Base-by-base conservation (phyloP, 2,113 vertebrate species). In the Burhinus oedicnemus region DNA sequence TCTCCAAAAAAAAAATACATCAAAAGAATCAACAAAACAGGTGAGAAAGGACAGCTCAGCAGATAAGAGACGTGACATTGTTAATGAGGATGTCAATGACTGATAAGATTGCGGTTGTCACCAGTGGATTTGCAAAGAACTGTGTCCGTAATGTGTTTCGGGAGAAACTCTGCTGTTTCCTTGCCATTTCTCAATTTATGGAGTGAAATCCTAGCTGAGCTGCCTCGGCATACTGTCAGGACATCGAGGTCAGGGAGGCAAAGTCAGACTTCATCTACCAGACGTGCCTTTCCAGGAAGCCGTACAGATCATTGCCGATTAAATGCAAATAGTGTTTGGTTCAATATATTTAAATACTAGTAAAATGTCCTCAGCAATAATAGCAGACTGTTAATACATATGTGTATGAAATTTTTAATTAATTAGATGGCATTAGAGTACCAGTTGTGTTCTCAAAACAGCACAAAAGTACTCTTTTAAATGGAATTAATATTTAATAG, bases 351-450 rank as follows among this genome's bases (percentile, higher is more conserved):
- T 85, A 95, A 96, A 93, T 85, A 91, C 51, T 62, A 91, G 54
- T 19, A 14, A 95, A 91, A 94, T 70, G 74, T 95, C 84, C 91
- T 85, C 15, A 0, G 66, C 79, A 94, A 75, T 90, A 94, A 83
- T 5, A 95, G 62, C 79, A 94, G 87, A 77, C 78, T 94, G 75
- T 78, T 95, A 95, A 95, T 94, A 88, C 47, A 47, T 72, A 86
- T 89, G 68, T 80, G 68, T 86, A 93, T 45, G 78, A 91, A 95
- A 94, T 83, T 95, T 64, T 90, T 94, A 95, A 95, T 96, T 97
- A 97, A 96, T 96, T 92, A 64, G 83, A 83, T 81, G 82, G 72
- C 82, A 93, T 94, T 92, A 86, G 71, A 90, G 54, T 72, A 81
- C 47, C 64, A 77, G 71, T 90, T 96, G 78, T 83, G 52, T 70